Conservation (phyloP, 2,888 invertebrate species). For the Drosophila maculinotata region DNA sequence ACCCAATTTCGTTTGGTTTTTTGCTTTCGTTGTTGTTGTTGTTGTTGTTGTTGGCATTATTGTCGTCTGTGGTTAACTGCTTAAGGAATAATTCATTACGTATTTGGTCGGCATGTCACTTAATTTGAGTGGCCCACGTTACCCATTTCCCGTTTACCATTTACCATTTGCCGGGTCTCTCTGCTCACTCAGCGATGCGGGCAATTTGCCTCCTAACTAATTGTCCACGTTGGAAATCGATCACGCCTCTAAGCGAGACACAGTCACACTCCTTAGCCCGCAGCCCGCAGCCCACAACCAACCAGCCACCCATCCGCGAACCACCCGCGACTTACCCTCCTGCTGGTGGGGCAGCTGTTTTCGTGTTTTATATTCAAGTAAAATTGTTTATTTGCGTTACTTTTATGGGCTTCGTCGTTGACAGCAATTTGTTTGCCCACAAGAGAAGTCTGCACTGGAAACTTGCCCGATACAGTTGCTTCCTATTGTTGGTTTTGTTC, state of each 20-base stretch:
- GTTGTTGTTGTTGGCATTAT: conserved; percentile 6
- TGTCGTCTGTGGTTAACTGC: conserved; percentile 68
- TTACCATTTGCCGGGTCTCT: background rate
- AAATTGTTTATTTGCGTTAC: conserved; percentile 75
- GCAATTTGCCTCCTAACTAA: conserved; percentile 71
- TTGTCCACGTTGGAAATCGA: conserved; percentile 70
- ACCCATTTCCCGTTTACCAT: conserved; percentile 8
- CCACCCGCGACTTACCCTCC: background rate
- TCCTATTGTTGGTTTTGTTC: conserved; percentile 2
- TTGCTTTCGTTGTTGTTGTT: conserved; percentile 3
- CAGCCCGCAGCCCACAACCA: background rate
- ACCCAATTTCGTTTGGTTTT: conserved; percentile 48
- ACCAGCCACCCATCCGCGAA: background rate
- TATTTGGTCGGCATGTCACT: conserved; percentile 73
- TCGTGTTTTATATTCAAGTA: conserved; percentile 62
- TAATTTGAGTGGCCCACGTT: conserved; percentile 69
- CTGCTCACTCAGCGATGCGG: conserved; percentile 54
- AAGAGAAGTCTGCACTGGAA: conserved; percentile 10
- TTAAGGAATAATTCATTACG: conserved; percentile 80
- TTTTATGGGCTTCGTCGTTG: conserved; percentile 72
- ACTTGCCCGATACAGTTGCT: conserved; percentile 27
- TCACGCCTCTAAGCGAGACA: conserved; percentile 55
- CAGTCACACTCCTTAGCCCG: conserved; percentile 7
- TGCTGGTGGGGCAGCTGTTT: conserved; percentile 56
- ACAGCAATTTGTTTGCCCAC: conserved; percentile 65